Base-by-base conservation (phyloP, 30 jellyfish, hydroid and myxozoan species). In the Hydractinia echinata region DNA sequence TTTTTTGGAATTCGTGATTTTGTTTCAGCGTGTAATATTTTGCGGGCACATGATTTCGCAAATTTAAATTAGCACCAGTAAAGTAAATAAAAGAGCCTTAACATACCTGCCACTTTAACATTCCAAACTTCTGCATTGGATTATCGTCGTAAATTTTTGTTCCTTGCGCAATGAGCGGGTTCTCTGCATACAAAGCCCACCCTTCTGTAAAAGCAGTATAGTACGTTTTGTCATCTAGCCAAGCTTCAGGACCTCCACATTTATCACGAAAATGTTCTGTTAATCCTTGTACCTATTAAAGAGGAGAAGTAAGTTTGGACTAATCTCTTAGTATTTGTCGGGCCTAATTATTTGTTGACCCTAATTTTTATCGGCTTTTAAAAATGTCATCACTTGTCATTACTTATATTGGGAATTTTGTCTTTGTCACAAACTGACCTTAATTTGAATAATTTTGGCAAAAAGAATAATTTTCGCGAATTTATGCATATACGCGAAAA, bases 191-290 rank as follows among this genome's bases (percentile, higher is more conserved):
- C 82, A 93, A 61, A 0, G 96, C 99, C 99, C 99, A 93, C 13
- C 99, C 99, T 72, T 93, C 99, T 14, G 96, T 87, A 83, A 93
- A 93, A 18, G 99, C 99, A 8, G 99, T 93, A 82, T 87, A 93
- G 67, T 83, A 93, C 9, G 99, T 88, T 50, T 85, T 81, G 66
- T 82, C 96, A 76, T 93, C 99, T n/a, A 93, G 89, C 99, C 99
- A 93, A 8, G 81, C 84, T 53, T 83, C 88, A 6, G 81, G 88
- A 14, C 99, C 99, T 44, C 95, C 96, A 74, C 99, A 93, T 67
- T 76, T 71, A 54, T 93, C 99, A 51, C 94, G 86, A 85, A 93
- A 93, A 77, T 87, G 99, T 77, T 93, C 99, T 64, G 76, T 72
- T 54, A 78, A 80, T 0, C 99, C 99, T 87, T 93, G 99, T 2